A percentile compares a stretch with the other conserved stretches of the same genome.
Conservation (phyloP, 1,140 invertebrate species). For the Bombus soroeensis region DNA sequence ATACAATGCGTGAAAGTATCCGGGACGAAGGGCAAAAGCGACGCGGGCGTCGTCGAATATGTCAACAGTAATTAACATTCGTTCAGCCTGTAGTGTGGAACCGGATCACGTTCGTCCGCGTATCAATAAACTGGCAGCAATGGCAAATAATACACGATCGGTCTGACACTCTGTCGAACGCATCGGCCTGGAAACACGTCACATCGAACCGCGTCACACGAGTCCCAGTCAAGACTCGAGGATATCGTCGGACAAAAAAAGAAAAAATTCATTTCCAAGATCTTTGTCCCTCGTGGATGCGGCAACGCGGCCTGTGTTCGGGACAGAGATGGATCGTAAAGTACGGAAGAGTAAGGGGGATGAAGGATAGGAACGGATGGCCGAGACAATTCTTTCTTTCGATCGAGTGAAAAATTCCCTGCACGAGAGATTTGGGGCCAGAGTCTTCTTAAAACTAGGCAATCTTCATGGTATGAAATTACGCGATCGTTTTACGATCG, state of each 20-base stretch:
- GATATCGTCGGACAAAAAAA: not conserved
- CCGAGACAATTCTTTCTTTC: constrained; percentile 49
- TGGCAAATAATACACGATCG: constrained; percentile 53
- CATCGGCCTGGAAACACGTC: constrained; percentile 59
- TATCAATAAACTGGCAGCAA: constrained; percentile 51
- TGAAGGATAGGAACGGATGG: not conserved
- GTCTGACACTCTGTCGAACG: not conserved
- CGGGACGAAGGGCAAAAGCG: not conserved
- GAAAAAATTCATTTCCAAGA: constrained; percentile 49
- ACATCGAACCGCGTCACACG: constrained; percentile 37
- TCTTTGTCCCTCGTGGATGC: not conserved
- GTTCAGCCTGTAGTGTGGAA: constrained; percentile 5
- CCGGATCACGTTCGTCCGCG: constrained; percentile 39
- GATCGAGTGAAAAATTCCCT: constrained; percentile 60
- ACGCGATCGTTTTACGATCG: constrained; percentile 32
- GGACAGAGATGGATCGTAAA: constrained; percentile 6
- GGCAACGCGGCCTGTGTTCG: not conserved
- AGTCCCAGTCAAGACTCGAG: not conserved
- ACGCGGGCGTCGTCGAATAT: constrained; percentile 19
- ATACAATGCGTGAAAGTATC: constrained; percentile 27
- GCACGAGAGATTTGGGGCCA: too few relatives aligned
- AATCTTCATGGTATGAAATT: constrained; percentile 56
- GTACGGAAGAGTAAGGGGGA: not conserved
- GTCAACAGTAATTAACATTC: constrained; percentile 57
- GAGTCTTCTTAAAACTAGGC: constrained; percentile 33